These are phyloP conservation scores for Parasteatoda lunata DNA, from an alignment of 2,888 invertebrate species.

Conservation along the genomic window DNA sequence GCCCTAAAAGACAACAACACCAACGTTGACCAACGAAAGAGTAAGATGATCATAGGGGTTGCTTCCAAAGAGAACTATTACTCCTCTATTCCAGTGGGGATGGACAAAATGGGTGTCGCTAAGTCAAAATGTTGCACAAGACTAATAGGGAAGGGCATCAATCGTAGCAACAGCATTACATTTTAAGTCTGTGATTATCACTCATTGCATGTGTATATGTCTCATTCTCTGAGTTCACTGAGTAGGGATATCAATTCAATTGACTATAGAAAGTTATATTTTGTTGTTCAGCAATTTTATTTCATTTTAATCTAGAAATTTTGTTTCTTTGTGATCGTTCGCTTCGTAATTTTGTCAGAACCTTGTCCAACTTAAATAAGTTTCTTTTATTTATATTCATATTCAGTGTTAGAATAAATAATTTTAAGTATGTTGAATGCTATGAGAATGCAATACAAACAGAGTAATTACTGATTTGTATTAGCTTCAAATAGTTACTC, in stretches of 20 bases:
- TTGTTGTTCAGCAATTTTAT: background rate
- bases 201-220: background rate
- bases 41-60: background rate
- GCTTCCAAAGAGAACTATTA: background rate
- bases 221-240: background rate
- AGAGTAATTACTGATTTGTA: too few relatives aligned
- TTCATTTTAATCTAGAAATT: background rate
- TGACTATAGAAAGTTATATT: background rate
- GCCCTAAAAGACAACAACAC: background rate
- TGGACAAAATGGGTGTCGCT: background rate
- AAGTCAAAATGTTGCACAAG: background rate
- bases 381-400: too few relatives aligned
- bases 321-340: background rate
- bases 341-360: too few relatives aligned
- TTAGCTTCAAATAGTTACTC: too few relatives aligned
- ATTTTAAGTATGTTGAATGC: too few relatives aligned
- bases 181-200: background rate
- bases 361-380: too few relatives aligned
- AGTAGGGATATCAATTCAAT: background rate
- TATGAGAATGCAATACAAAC: too few relatives aligned
- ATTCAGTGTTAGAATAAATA: too few relatives aligned
- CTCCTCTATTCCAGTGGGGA: background rate
- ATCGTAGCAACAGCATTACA: constrained; percentile 48
- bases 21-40: background rate
- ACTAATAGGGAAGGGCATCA: constrained; percentile 39